phyloP scores from a whole-genome alignment of 2,113 vertebrate genomes.

The Eudyptes chrysolophus region DNA sequence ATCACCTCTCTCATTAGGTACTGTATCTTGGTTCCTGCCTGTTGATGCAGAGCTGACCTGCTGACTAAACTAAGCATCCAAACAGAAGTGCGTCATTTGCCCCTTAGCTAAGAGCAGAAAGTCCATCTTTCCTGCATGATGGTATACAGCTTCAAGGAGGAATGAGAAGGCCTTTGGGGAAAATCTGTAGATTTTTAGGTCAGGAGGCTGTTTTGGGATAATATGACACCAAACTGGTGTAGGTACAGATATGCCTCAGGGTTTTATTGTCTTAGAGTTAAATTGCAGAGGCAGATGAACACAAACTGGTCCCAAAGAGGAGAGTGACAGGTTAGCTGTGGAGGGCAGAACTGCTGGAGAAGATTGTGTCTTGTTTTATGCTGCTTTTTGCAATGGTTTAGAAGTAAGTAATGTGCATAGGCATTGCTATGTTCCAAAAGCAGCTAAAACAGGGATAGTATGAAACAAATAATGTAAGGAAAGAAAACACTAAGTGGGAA shows the following conservation, averaged over 20 bases:
- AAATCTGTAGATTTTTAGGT: neutral
- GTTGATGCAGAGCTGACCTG: neutral
- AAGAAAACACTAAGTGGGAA: neutral
- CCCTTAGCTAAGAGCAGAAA: neutral
- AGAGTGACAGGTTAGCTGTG: neutral
- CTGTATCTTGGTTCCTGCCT: neutral
- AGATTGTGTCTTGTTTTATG: neutral
- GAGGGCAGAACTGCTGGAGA: neutral
- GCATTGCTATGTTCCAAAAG: neutral
- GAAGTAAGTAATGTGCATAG: neutral
- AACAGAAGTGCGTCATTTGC: neutral
- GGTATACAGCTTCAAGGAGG: neutral
- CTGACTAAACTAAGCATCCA: neutral
- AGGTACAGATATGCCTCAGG: neutral
- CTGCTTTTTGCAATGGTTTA: neutral
- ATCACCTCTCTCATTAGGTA: neutral
- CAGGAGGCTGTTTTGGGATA: neutral
- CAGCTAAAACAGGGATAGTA: neutral
- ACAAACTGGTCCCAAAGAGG: neutral
- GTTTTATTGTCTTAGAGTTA: neutral
- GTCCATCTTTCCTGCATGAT: accelerated
- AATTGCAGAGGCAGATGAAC: neutral
- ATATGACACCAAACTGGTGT: neutral
- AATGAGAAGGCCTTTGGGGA: neutral
- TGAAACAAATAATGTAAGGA: neutral